Evolutionary conservation across 2,797 vertebrate genomes (phyloP).

Genomic region (Cetoscarus ocellatus): DNA sequence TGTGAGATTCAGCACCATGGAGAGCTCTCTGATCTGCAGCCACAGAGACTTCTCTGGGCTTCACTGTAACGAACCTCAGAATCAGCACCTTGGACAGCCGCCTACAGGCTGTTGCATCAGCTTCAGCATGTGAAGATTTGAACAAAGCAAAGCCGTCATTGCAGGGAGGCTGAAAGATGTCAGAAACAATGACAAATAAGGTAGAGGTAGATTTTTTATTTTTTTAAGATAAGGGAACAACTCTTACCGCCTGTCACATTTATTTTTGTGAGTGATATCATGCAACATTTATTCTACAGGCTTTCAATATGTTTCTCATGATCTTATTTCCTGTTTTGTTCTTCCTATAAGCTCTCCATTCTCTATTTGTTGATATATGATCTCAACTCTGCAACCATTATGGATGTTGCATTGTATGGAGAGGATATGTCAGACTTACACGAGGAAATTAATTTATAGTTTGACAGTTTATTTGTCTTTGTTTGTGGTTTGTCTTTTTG

Average conservation of each 20-base stretch:
- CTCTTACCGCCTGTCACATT: background rate
- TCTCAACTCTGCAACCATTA: background rate
- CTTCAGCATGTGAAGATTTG: background rate
- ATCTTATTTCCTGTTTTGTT: background rate
- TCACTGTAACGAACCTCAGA: background rate
- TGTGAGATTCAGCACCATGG: background rate
- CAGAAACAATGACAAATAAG: background rate
- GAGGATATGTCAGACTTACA: background rate
- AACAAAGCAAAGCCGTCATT: background rate
- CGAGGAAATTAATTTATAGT: conserved; percentile 14
- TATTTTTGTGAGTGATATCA: background rate
- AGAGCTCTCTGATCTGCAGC: background rate
- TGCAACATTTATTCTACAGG: background rate
- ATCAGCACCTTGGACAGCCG: background rate
- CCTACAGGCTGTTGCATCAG: background rate
- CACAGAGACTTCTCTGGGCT: background rate
- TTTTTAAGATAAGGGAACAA: background rate
- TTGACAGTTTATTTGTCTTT: background rate
- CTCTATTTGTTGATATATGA: background rate
- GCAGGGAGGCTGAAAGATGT: background rate
- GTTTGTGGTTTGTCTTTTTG: conserved; percentile 19
- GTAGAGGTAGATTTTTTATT: background rate
- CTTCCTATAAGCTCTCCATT: background rate
- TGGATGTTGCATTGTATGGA: background rate
- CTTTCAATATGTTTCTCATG: background rate